Percentiles rank a stretch among this genome's conserved stretches.
These are phyloP conservation scores for Taeniopygia guttata DNA, from an alignment of 2,797 vertebrate genomes.

Conservation along the genomic window DNA sequence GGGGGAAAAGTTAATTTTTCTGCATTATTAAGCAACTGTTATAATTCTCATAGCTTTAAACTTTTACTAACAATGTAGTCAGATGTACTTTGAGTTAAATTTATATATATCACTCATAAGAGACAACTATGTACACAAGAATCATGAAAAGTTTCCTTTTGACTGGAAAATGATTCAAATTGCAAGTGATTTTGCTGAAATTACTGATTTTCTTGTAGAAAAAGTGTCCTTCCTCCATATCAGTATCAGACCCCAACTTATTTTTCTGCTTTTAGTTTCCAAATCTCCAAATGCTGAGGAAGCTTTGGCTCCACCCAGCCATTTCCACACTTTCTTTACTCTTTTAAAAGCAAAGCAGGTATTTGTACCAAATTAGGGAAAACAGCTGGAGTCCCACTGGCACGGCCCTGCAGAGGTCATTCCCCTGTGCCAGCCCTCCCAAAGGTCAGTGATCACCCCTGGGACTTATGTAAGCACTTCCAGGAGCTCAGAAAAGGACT, in stretches of 20 bases:
- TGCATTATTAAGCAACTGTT: constrained; percentile 11
- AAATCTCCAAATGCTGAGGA: background rate
- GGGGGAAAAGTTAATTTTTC: background rate
- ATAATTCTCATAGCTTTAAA: constrained; percentile 14
- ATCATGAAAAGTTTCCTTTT: background rate
- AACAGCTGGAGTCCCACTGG: background rate
- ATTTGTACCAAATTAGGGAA: background rate
- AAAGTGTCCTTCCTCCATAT: background rate
- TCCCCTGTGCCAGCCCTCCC: background rate
- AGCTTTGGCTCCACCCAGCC: background rate
- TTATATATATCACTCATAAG: background rate
- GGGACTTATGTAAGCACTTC: rapidly evolving
- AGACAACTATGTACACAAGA: background rate
- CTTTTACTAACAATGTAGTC: background rate
- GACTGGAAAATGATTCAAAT: background rate
- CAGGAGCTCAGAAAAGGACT: background rate
- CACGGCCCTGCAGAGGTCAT: too few species aligned
- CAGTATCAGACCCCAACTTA: background rate
- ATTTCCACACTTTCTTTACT: background rate
- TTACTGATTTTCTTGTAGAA: background rate
- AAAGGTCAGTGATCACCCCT: background rate
- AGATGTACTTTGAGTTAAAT: background rate
- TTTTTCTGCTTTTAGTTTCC: background rate
- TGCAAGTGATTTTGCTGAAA: background rate
- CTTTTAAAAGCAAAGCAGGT: background rate